These are phyloP conservation scores for Melinopterus prodromus DNA, from an alignment of 2,888 invertebrate genomes.

Conservation along the genomic window DNA sequence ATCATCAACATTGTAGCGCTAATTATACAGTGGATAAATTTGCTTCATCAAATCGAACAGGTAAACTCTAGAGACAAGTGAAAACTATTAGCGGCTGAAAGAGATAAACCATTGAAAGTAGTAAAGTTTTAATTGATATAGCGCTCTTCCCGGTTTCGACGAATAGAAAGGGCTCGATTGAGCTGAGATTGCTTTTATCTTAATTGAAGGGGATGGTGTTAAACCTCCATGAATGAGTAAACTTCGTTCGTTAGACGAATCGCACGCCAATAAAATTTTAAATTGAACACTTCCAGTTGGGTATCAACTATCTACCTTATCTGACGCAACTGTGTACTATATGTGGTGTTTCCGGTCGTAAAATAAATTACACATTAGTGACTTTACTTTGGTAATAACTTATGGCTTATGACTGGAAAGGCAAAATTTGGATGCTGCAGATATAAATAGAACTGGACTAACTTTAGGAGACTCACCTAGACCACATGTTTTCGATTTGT, in stretches of 20 bases:
- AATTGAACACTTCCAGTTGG: neutral
- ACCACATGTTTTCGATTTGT: no score
- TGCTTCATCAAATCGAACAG: neutral
- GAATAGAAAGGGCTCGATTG: neutral
- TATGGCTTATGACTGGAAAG: no score
- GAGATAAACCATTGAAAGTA: neutral
- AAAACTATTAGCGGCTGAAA: neutral
- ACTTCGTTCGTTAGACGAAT: neutral
- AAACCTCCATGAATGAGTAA: neutral
- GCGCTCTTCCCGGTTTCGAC: neutral
- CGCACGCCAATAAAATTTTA: neutral
- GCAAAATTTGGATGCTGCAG: no score
- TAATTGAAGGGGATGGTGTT: neutral
- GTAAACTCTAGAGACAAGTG: neutral
- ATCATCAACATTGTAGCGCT: neutral
- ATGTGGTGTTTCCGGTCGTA: no score
- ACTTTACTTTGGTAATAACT: no score
- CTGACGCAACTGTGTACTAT: no score
- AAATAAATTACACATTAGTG: no score
- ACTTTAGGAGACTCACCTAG: no score
- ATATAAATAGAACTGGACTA: no score
- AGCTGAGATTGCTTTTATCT: neutral
- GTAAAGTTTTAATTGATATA: neutral
- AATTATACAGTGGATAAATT: neutral
- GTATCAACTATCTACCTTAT: neutral